phyloP scores from a whole-genome alignment of 2,797 vertebrate species.

The Gephyroberyx darwinii region DNA sequence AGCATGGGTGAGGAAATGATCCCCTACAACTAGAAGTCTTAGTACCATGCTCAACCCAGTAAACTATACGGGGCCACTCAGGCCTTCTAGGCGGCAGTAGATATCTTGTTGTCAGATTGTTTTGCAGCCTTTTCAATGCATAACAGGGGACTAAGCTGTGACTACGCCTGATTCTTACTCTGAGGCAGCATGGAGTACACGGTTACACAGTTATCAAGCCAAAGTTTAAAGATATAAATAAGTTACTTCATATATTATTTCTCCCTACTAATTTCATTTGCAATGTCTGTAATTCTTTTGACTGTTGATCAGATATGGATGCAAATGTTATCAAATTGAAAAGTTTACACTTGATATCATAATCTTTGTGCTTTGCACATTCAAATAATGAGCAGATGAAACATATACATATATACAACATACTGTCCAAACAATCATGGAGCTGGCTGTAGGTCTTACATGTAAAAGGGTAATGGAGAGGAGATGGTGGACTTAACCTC shows the following conservation, averaged over 20 bases:
- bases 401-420: conserved; percentile 24
- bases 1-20: too few species aligned
- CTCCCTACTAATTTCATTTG: not conserved
- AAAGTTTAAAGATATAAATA: not conserved
- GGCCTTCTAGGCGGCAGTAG: not conserved
- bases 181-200: not conserved
- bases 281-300: not conserved
- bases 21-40: too few species aligned
- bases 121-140: not conserved
- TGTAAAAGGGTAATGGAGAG: not conserved
- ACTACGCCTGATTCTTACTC: not conserved
- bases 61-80: too few species aligned
- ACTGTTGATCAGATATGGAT: too few species aligned
- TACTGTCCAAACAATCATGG: conserved; percentile 2
- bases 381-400: conserved; percentile 19
- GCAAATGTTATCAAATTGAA: too few species aligned
- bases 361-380: not conserved
- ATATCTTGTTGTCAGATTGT: not conserved
- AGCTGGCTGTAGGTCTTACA: not conserved
- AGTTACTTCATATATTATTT: not conserved
- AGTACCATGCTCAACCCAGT: too few species aligned
- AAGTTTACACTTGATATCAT: not conserved
- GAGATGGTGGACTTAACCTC: not conserved
- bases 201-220: too few species aligned
- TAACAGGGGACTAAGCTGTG: too few species aligned